Evolutionary conservation across 2,113 vertebrate genomes (phyloP).

Genomic region (Solea solea): DNA sequence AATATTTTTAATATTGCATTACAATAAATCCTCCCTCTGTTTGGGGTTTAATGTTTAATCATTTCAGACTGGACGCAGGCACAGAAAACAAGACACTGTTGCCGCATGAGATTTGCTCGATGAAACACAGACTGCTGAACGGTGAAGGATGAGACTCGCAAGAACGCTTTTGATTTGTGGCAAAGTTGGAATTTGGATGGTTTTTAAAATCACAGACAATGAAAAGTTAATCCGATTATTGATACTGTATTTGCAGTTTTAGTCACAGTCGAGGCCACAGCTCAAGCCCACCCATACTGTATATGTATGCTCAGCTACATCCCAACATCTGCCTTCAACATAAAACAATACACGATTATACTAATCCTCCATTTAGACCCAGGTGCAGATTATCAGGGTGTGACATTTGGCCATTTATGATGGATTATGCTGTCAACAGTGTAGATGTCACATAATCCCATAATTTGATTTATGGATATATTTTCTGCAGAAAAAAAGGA

Average conservation of each 20-base stretch:
- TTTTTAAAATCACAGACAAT: neutral
- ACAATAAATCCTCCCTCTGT: too few relatives aligned
- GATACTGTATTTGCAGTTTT: too few relatives aligned
- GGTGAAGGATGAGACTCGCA: neutral
- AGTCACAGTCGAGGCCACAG: neutral
- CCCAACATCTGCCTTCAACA: slow-evolving; percentile 37
- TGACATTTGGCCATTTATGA: slow-evolving; percentile 20
- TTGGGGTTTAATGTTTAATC: neutral
- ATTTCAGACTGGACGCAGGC: neutral
- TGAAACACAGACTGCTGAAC: neutral
- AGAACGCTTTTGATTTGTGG: neutral
- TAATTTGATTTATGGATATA: slow-evolving; percentile 31
- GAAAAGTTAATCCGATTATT: too few relatives aligned
- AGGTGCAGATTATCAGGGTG: slow-evolving; percentile 37
- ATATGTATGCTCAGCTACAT: neutral
- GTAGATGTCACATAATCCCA: slow-evolving; percentile 13
- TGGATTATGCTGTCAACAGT: slow-evolving; percentile 26
- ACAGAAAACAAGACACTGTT: neutral
- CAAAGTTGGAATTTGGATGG: neutral
- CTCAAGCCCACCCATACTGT: neutral
- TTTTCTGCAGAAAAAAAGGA: slow-evolving; percentile 2
- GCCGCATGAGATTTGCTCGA: neutral
- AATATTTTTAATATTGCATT: neutral
- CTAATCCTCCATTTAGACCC: slow-evolving; percentile 11
- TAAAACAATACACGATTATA: slow-evolving; percentile 5